phyloP scores from a whole-genome alignment of 1,140 invertebrate species.

The Oryzaephilus surinamensis region DNA sequence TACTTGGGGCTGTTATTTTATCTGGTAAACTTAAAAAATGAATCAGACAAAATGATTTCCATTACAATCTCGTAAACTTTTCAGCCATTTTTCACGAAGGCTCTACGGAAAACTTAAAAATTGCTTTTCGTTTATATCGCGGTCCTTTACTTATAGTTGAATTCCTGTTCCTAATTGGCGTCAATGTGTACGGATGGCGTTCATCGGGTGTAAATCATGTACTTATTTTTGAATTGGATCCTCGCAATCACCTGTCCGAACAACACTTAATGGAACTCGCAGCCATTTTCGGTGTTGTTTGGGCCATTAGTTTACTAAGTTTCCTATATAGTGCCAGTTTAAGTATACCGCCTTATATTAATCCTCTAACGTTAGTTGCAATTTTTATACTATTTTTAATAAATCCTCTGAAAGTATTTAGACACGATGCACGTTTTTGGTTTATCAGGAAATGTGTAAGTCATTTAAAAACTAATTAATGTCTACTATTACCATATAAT shows the following conservation, averaged over 20 bases:
- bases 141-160: slow-evolving; percentile 73
- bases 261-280: slow-evolving; percentile 83
- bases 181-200: slow-evolving; percentile 85
- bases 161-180: slow-evolving; percentile 75
- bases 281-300: slow-evolving; percentile 73
- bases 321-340: slow-evolving; percentile 60
- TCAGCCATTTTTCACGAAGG: slow-evolving; percentile 39
- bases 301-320: slow-evolving; percentile 58
- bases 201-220: slow-evolving; percentile 87
- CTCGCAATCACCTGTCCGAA: slow-evolving; percentile 75
- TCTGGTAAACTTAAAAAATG: slow-evolving; percentile 43
- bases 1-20: slow-evolving; percentile 60
- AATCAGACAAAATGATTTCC: too few species aligned
- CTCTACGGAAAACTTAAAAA: slow-evolving; percentile 38
- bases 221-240: slow-evolving; percentile 87
- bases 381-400: slow-evolving; percentile 64
- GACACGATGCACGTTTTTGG: slow-evolving; percentile 66
- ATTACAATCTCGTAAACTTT: slow-evolving; percentile 15
- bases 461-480: too few species aligned
- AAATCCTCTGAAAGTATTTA: slow-evolving; percentile 70
- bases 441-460: slow-evolving; percentile 37
- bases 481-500: too few species aligned
- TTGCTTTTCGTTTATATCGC: slow-evolving; percentile 62
- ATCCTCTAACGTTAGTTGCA: slow-evolving; percentile 61
- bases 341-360: slow-evolving; percentile 65